Evolutionary conservation across 1,140 invertebrate genomes (phyloP).

Genomic region (Nasonia longicornis): DNA sequence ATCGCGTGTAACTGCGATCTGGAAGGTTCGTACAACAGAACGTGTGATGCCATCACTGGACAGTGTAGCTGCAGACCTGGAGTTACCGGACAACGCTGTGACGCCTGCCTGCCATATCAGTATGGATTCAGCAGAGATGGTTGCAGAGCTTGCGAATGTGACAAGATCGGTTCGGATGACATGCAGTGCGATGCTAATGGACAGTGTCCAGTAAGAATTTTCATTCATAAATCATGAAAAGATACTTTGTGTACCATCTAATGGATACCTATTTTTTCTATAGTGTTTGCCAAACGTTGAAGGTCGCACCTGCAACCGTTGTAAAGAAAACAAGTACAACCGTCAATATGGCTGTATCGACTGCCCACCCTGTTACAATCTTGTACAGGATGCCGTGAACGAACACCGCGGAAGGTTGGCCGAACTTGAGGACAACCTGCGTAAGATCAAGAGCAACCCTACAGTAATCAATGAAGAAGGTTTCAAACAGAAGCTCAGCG

Average conservation of each 20-base stretch:
- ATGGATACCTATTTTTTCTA: conserved; percentile 24
- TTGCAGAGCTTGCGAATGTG: conserved; percentile 89
- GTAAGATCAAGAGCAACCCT: conserved; percentile 79
- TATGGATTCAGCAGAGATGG: conserved; percentile 91
- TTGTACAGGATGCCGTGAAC: conserved; percentile 90
- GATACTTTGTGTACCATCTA: background rate
- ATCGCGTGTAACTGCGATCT: conserved; percentile 87
- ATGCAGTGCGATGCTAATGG: conserved; percentile 86
- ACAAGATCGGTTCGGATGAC: conserved; percentile 85
- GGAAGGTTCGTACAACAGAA: conserved; percentile 85
- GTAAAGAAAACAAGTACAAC: conserved; percentile 93
- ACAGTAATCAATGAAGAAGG: conserved; percentile 86
- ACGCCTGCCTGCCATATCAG: conserved; percentile 85
- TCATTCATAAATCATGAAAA: background rate
- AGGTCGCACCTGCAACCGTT: conserved; percentile 89
- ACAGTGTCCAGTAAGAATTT: conserved; percentile 77
- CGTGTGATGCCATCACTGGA: conserved; percentile 84
- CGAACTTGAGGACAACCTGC: conserved; percentile 78
- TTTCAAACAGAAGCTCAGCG: conserved; percentile 81
- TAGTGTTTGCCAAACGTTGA: conserved; percentile 91
- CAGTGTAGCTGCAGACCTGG: conserved; percentile 90
- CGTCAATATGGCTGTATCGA: conserved; percentile 87
- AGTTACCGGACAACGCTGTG: conserved; percentile 86
- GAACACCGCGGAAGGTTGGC: conserved; percentile 81
- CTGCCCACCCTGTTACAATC: conserved; percentile 93